A percentile compares a stretch with the other conserved stretches of the same genome.
phyloP scores from a whole-genome alignment of 2,113 vertebrate genomes.

The Amia ocellicauda region DNA sequence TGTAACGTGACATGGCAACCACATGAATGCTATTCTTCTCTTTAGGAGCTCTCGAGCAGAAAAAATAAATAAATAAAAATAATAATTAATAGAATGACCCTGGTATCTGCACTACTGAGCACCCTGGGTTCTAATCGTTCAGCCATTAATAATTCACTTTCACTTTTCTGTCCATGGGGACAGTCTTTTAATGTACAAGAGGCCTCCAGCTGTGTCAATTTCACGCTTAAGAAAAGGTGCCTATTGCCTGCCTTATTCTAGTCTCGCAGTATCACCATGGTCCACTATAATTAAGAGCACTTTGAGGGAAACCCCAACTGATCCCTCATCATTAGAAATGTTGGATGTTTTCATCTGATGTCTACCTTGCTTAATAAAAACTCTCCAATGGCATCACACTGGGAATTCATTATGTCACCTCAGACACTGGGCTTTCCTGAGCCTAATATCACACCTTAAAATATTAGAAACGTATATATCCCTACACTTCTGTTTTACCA shows the following conservation, averaged over 20 bases:
- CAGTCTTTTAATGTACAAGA: background rate
- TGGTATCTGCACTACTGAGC: conserved; percentile 32
- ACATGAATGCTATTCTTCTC: conserved; percentile 42
- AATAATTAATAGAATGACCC: conserved; percentile 56
- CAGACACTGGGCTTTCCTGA: no score
- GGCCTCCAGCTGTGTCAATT: background rate
- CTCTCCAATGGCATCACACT: no score
- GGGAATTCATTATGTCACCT: no score
- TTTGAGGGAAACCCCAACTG: no score
- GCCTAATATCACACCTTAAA: no score
- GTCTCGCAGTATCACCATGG: no score
- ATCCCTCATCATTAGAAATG: no score
- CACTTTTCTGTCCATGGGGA: conserved; percentile 46
- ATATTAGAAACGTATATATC: no score
- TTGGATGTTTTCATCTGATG: no score
- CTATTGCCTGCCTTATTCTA: background rate
- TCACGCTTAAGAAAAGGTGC: background rate
- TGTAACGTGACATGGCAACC: conserved; percentile 54
- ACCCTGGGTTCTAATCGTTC: conserved; percentile 37
- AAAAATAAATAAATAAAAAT: conserved; percentile 71
- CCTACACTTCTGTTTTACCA: no score
- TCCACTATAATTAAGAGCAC: no score
- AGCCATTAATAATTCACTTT: conserved; percentile 56
- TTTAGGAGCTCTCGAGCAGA: conserved; percentile 62
- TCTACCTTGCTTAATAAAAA: no score